Conservation (phyloP, 2,113 vertebrate genomes). For the Australoheros scitulus region DNA sequence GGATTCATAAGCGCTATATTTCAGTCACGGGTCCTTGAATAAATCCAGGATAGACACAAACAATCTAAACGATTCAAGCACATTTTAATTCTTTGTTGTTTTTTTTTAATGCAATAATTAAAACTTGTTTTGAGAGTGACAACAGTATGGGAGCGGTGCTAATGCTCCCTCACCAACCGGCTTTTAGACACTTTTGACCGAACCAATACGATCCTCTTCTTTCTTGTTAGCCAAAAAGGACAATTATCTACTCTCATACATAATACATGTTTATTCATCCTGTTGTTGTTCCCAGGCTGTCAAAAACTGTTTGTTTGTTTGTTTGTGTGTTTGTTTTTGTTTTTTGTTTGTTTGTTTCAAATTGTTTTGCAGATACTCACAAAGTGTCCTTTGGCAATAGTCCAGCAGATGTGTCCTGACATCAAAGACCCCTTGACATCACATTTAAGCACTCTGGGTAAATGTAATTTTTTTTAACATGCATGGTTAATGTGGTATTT, state of each 20-base stretch:
- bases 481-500: neutral
- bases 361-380: neutral
- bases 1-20: conserved; percentile 65
- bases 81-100: neutral
- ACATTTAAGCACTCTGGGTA: neutral
- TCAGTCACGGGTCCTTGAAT: conserved; percentile 64
- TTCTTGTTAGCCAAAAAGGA: neutral
- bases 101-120: conserved; percentile 12
- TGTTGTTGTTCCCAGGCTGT: neutral
- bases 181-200: neutral
- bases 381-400: neutral
- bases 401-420: neutral
- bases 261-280: neutral
- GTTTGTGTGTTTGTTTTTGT: no score
- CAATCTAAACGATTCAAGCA: conserved; percentile 12
- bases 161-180: neutral
- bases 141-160: neutral
- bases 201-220: neutral
- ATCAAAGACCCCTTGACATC: neutral
- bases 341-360: neutral
- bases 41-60: conserved; percentile 42
- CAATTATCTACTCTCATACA: neutral
- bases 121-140: neutral
- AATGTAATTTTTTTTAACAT: neutral
- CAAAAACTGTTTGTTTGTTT: neutral